Evolutionary conservation across 2,888 invertebrate genomes (phyloP), one percentile per base, ranked within the genome.

Genomic region (Phasia obesa): DNA sequence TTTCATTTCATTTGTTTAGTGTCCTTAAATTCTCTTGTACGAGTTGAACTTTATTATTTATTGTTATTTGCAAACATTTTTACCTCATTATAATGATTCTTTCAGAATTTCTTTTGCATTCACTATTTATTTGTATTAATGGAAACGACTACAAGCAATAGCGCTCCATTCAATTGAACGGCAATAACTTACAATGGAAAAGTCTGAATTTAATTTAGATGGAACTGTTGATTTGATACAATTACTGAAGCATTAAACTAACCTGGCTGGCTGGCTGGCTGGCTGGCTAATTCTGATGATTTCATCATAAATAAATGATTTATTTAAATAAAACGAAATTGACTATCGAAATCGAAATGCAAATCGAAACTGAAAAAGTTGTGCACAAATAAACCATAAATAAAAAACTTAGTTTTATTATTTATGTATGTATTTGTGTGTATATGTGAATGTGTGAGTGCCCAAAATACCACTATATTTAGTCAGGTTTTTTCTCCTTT

Each of bases 241-340:
- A 9, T 47, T 59, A 71, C 44, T 79, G 65, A 79, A 73, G 73
- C 65, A 53, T 79, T 60, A 67, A 79, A 67, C 59, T 59, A 73
- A 73, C 42, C 67, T 27, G 25, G n/a, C n/a, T n/a, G n/a, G n/a
- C n/a, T n/a, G n/a, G n/a, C n/a, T n/a, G n/a, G n/a, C n/a, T n/a
- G n/a, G n/a, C n/a, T n/a, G n/a, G 7, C 7, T 67, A 67, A 60
- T 73, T 35, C 31, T 31, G 44, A 23, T 65, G 51, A 65, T 79
- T 79, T 64, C 31, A 65, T 73, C 42, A 53, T 35, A 77, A 62
- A 53, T 11, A 64, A 55, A 69, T 69, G 51, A 9, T 65, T 49
- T 21, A 51, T 73, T 65, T 53, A 4, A 1, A 35, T 31, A 21
- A 38, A 47, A 17, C 23, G 51, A 62, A 31, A 15, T 67, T 27